Base-by-base conservation (phyloP, 37 sponge, comb jelly and placozoan species). In the Eunapius fragilis region DNA sequence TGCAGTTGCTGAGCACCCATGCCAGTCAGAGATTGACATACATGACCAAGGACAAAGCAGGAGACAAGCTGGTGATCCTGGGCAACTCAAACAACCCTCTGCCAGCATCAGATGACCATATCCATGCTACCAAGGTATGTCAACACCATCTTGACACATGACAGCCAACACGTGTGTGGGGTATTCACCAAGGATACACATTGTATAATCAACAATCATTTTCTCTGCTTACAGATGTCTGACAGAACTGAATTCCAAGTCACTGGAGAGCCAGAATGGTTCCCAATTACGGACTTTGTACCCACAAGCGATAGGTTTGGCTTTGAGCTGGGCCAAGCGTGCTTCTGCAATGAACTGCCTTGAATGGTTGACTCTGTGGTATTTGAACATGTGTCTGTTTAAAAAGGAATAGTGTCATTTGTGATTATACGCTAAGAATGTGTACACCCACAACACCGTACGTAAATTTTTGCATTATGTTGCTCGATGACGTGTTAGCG, bases 321-420 rank as follows among this genome's bases (percentile, higher is more conserved):
- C 22, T 80, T 85, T 71, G 86, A 86, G 67, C 31, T 84, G 25
- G 83, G 91, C 67, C 67, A 82, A 71, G 91, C 86, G 0, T 90
- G 91, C 73, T 90, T 90, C 91, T 90, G 91, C 72, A 81, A 90
- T 37, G n/a, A 75, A 34, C 81, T 33, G 33, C 37, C 67, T 3
- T 77, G 30, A 77, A 31, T 58, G 58, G 69, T 75, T 3, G 24
- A 25, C 33, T 9, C 32, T 11, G 38, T 76, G 25, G 32, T 76
- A 14, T 76, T 58, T 58, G 7, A 11, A 58, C 9, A 17, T 11
- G 58, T 58, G 58, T 58, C 58, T 58, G 58, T 58, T 58, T 17
- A 17, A 41, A 6, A n/a, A n/a, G n/a, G n/a, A n/a, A 41, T 41
- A 41, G 58, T 17, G 58, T 58, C 58, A 58, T 58, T 12, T 58